phyloP scores from a whole-genome alignment of 2,797 vertebrate species.

The Oryzias dopingdopingensis region DNA sequence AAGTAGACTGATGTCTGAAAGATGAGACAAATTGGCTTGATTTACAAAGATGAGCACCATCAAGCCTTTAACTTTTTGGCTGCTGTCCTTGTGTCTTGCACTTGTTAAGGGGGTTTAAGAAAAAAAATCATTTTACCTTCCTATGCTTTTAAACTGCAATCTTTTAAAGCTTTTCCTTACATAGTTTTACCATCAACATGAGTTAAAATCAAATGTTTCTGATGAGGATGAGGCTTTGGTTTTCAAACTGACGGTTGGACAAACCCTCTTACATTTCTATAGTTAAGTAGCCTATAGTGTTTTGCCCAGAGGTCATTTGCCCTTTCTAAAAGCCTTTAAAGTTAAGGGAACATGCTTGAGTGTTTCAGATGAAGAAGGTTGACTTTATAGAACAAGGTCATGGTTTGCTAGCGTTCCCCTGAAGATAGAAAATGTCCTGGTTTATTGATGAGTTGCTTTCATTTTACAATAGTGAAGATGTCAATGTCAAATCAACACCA shows the following conservation, averaged over 20 bases:
- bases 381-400: slow-evolving; percentile 34
- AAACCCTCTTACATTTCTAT: slow-evolving; percentile 48
- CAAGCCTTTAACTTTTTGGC: slow-evolving; percentile 50
- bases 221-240: slow-evolving; percentile 63
- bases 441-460: slow-evolving; percentile 50
- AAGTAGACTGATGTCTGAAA: slow-evolving; percentile 21
- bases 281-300: slow-evolving; percentile 60
- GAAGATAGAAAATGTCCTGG: slow-evolving; percentile 51
- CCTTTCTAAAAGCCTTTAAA: slow-evolving; percentile 29
- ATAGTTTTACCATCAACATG: background rate
- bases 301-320: slow-evolving; percentile 48
- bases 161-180: background rate
- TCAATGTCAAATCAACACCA: slow-evolving; percentile 28
- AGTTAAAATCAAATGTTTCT: background rate
- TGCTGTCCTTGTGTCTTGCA: slow-evolving; percentile 55
- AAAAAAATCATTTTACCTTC: slow-evolving; percentile 31
- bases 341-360: slow-evolving; percentile 46
- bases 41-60: slow-evolving; percentile 24
- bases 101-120: slow-evolving; percentile 65
- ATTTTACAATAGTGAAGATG: slow-evolving; percentile 28
- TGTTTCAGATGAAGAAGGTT: slow-evolving; percentile 43
- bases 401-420: slow-evolving; percentile 44
- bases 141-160: background rate
- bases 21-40: slow-evolving; percentile 31
- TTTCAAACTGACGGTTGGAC: slow-evolving; percentile 48